Conservation (phyloP, 1,140 invertebrate genomes). For the Apis laboriosa region DNA sequence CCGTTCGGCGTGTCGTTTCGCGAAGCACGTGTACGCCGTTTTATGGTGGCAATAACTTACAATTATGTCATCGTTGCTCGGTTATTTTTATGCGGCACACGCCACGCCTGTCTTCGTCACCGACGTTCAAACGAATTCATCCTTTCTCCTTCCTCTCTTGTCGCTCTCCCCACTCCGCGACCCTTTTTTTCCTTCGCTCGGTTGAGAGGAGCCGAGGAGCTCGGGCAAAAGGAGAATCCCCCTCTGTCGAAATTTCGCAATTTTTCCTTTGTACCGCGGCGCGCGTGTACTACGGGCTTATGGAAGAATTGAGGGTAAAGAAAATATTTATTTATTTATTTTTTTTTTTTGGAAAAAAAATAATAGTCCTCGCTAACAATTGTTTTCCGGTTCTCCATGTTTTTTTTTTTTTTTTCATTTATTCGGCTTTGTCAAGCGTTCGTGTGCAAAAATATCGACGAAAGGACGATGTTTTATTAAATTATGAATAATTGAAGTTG, state of each 20-base stretch:
- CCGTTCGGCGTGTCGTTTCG: constrained; percentile 13
- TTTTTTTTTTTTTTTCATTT: no score
- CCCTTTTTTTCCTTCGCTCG: background rate
- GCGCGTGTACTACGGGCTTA: no score
- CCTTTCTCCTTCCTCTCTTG: background rate
- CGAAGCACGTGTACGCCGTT: constrained; percentile 33
- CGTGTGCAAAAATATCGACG: no score
- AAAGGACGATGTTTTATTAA: no score
- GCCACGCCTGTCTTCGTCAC: background rate
- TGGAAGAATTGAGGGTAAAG: background rate
- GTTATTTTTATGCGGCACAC: constrained; percentile 26
- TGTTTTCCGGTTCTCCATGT: no score
- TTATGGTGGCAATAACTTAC: constrained; percentile 33
- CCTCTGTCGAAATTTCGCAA: background rate
- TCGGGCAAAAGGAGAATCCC: background rate
- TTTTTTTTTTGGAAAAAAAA: no score
- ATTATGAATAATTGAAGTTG: no score
- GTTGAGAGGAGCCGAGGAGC: background rate
- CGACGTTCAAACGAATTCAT: background rate
- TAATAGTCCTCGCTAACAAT: no score
- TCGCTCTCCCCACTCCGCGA: background rate
- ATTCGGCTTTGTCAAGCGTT: no score
- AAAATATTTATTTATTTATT: background rate
- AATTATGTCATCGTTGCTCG: constrained; percentile 29
- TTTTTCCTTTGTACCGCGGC: background rate